Percentiles rank a stretch among this genome's conserved stretches.
These are phyloP conservation scores for Chionomys nivalis DNA, from an alignment of 2,113 vertebrate genomes.

Conservation along the genomic window DNA sequence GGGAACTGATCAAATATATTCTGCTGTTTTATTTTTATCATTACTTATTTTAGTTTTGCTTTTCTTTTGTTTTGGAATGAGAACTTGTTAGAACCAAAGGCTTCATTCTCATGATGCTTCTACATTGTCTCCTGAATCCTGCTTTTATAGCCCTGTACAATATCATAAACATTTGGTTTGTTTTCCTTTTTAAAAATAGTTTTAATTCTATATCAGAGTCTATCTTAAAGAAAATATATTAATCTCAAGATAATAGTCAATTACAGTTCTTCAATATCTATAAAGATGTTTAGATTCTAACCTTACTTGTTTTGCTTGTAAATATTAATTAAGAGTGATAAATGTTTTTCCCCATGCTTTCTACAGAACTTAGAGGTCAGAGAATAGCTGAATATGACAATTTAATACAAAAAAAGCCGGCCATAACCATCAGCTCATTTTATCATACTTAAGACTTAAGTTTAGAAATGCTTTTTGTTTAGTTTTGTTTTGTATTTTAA, in stretches of 20 bases:
- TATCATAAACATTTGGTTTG: neutral
- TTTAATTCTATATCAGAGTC: neutral
- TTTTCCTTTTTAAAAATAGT: neutral
- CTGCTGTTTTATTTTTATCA: neutral
- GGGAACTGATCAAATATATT: neutral
- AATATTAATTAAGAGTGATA: neutral
- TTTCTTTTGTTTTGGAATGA: neutral
- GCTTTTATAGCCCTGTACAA: neutral
- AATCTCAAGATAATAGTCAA: neutral
- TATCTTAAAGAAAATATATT: neutral
- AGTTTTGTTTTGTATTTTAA: neutral
- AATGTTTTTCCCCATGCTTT: neutral
- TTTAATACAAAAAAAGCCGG: neutral
- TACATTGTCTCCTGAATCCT: neutral
- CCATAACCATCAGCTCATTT: neutral
- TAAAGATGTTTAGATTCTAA: neutral
- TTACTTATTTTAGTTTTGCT: neutral
- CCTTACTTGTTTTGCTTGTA: neutral
- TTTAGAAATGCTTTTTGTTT: neutral
- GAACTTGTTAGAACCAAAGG: neutral
- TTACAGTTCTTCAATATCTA: neutral
- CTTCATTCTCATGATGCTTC: neutral
- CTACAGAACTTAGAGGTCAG: neutral
- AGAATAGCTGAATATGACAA: neutral
- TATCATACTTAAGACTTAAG: neutral